Percentiles rank a stretch among this genome's conserved stretches.
Evolutionary conservation across 2,888 invertebrate species (phyloP).

Genomic region (Blastobasis adustella): DNA sequence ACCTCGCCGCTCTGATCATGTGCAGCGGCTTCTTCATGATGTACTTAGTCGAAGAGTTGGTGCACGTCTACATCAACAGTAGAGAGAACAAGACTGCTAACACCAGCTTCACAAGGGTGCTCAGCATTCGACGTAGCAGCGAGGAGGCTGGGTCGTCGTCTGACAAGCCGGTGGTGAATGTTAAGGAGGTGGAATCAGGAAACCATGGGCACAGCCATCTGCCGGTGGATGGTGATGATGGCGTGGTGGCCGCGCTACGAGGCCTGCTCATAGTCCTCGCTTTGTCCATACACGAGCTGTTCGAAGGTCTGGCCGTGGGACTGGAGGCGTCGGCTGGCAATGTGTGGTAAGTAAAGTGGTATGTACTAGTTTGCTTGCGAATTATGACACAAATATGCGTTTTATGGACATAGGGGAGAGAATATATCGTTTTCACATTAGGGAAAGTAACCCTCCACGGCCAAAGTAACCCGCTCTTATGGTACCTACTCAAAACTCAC

Average conservation of each 20-base stretch:
- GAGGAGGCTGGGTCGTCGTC: slow-evolving; percentile 16
- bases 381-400: no score
- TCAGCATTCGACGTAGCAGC: slow-evolving; percentile 56
- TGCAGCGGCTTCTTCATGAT: slow-evolving; percentile 84
- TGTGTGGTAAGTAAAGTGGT: slow-evolving; percentile 47
- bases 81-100: slow-evolving; percentile 52
- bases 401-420: no score
- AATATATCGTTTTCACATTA: no score
- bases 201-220: slow-evolving; percentile 45
- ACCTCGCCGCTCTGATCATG: slow-evolving; percentile 82
- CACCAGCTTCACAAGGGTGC: slow-evolving; percentile 43
- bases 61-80: slow-evolving; percentile 80
- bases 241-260: slow-evolving; percentile 72
- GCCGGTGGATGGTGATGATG: slow-evolving; percentile 31
- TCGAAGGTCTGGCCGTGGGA: slow-evolving; percentile 90
- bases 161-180: neutral
- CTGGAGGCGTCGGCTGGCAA: slow-evolving; percentile 77
- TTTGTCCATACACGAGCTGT: slow-evolving; percentile 83
- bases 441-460: no score
- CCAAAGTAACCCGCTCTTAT: no score
- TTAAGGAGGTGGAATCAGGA: neutral
- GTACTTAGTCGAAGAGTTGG: slow-evolving; percentile 85
- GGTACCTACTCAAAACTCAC: no score
- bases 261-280: slow-evolving; percentile 88
- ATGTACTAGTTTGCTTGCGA: no score